Evolutionary conservation across 2,113 vertebrate species (phyloP).

Genomic region (Myotis yumanensis): DNA sequence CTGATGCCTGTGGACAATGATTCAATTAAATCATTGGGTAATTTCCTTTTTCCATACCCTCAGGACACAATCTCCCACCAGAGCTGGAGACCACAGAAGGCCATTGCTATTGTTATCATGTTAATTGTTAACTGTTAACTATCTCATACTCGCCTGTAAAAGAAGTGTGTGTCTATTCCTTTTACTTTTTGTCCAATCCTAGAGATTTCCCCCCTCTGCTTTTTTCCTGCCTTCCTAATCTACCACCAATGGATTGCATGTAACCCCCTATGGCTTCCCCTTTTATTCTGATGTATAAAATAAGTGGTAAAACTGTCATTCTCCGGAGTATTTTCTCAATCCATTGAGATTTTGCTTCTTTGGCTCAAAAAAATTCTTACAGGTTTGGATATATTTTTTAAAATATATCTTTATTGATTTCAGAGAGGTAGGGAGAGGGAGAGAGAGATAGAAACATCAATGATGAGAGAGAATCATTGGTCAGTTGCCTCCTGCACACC

Average conservation of each 20-base stretch:
- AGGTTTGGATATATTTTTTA: background rate
- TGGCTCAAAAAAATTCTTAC: background rate
- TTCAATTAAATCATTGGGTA: background rate
- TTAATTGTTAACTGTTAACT: background rate
- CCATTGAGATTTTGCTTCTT: background rate
- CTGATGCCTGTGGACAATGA: background rate
- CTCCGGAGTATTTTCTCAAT: background rate
- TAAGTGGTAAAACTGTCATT: background rate
- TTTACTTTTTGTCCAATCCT: background rate
- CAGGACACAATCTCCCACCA: background rate
- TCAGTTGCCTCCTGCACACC: too few relatives aligned
- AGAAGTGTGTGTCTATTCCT: background rate
- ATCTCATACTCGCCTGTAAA: background rate
- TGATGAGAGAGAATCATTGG: too few relatives aligned
- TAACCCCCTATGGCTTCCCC: background rate
- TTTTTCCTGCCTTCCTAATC: background rate
- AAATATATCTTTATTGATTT: too few relatives aligned
- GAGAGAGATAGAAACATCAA: too few relatives aligned
- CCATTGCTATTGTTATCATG: background rate
- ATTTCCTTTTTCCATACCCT: background rate
- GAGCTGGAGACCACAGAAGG: background rate
- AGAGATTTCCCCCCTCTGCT: background rate
- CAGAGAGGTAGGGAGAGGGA: too few relatives aligned
- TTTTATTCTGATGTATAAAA: background rate
- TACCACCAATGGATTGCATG: background rate